Evolutionary conservation across 2,113 vertebrate genomes (phyloP).

Genomic region (Nannospalax galili): DNA sequence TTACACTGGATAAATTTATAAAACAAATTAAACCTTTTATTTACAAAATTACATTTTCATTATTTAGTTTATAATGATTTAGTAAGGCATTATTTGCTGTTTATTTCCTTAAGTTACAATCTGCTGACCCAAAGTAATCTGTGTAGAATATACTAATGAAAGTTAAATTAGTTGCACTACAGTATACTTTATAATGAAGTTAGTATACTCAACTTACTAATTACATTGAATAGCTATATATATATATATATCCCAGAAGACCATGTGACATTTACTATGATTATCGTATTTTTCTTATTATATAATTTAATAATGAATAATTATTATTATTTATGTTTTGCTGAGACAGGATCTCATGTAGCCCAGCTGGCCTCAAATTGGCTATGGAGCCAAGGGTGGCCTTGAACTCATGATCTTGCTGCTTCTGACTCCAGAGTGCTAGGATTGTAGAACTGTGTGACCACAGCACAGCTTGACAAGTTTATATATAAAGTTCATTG

Average conservation of each 20-base stretch:
- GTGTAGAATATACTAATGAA: conserved; percentile 27
- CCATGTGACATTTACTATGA: conserved; percentile 91
- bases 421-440: too few species aligned
- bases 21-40: neutral
- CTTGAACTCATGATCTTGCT: neutral
- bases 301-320: too few species aligned
- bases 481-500: too few species aligned
- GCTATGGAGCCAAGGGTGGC: neutral
- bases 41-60: neutral
- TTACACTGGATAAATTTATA: conserved; percentile 14
- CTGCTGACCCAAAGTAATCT: neutral
- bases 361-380: neutral
- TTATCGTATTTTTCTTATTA: conserved; percentile 73
- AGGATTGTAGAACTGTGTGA: too few species aligned
- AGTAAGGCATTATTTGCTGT: neutral
- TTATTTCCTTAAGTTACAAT: conserved; percentile 33
- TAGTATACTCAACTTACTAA: conserved; percentile 84
- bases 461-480: too few species aligned
- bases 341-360: neutral
- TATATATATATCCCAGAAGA: conserved; percentile 88
- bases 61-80: neutral
- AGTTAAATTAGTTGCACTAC: conserved; percentile 56
- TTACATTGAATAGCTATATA: conserved; percentile 89
- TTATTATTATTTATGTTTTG: neutral
- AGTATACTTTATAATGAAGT: conserved; percentile 61